phyloP scores from a whole-genome alignment of 2,113 vertebrate species.

The Corythornis cristatus region DNA sequence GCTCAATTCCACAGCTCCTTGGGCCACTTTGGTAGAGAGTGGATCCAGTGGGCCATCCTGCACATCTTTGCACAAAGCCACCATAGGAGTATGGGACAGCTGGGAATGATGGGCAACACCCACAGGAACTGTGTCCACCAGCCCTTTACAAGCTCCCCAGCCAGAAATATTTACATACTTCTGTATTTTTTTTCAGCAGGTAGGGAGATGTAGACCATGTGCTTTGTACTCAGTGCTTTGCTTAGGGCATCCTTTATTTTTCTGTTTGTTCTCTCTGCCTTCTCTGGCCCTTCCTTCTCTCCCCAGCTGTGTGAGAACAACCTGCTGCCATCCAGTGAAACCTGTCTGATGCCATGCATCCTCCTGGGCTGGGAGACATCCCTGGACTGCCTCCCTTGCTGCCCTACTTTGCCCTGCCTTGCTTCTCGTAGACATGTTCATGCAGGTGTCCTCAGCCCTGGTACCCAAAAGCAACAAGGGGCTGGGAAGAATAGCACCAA shows the following conservation, averaged over 20 bases:
- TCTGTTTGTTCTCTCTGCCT: background rate
- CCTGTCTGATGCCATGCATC: background rate
- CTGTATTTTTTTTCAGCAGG: background rate
- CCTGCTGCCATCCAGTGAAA: background rate
- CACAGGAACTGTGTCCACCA: accelerated
- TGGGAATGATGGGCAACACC: background rate
- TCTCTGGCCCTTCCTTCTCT: background rate
- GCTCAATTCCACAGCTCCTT: accelerated
- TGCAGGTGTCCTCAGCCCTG: accelerated
- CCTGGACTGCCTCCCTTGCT: background rate
- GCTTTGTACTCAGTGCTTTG: background rate
- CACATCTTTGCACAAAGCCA: accelerated
- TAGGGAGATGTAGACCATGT: background rate
- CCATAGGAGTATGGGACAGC: background rate
- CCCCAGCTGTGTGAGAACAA: background rate
- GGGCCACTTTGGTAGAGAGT: background rate
- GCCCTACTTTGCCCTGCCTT: accelerated
- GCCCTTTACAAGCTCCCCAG: accelerated
- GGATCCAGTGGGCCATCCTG: accelerated
- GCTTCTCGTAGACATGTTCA: accelerated
- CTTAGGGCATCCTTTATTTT: background rate
- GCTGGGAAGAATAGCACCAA: background rate
- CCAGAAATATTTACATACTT: accelerated
- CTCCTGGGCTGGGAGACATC: background rate
- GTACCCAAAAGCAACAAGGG: background rate